phyloP scores from a whole-genome alignment of 2,888 invertebrate genomes.

The Eupsilia transversa region DNA sequence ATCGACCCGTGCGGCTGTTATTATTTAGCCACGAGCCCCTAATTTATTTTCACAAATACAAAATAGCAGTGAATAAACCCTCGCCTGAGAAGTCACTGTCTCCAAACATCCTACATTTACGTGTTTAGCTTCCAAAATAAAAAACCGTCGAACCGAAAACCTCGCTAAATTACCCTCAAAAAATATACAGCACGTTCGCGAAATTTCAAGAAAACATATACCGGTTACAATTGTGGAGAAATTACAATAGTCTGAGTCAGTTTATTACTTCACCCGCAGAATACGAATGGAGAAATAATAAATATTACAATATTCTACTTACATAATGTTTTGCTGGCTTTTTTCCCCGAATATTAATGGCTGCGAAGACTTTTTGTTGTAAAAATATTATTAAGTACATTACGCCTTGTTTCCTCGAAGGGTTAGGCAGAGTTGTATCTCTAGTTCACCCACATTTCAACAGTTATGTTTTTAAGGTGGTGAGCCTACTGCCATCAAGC shows the following conservation, averaged over 20 bases:
- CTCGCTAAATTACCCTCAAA: conserved; percentile 19
- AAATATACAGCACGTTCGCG: conserved; percentile 41
- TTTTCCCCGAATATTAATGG: conserved; percentile 40
- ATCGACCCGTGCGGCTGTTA: background rate
- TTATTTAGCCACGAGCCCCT: background rate
- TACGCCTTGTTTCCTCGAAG: too few species aligned
- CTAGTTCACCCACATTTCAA: background rate
- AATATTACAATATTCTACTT: conserved; percentile 55
- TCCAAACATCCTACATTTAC: conserved; percentile 22
- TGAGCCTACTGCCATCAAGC: background rate
- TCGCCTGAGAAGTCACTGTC: conserved; percentile 1
- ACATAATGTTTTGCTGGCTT: conserved; percentile 33
- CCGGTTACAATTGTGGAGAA: conserved; percentile 53
- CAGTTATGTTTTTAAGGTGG: background rate
- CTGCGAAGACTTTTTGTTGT: background rate
- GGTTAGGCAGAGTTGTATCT: background rate
- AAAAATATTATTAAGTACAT: background rate
- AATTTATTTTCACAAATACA: conserved; percentile 6
- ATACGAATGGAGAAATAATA: conserved; percentile 57
- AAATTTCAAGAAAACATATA: conserved; percentile 57
- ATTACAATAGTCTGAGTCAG: conserved; percentile 63
- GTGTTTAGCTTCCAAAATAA: conserved; percentile 22
- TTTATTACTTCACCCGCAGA: conserved; percentile 53
- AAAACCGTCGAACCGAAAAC: conserved; percentile 22
- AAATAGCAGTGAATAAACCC: conserved; percentile 6